Evolutionary conservation across 2,888 invertebrate genomes (phyloP), one percentile per base, ranked within the genome.

Genomic region (Oxycera nigricornis): DNA sequence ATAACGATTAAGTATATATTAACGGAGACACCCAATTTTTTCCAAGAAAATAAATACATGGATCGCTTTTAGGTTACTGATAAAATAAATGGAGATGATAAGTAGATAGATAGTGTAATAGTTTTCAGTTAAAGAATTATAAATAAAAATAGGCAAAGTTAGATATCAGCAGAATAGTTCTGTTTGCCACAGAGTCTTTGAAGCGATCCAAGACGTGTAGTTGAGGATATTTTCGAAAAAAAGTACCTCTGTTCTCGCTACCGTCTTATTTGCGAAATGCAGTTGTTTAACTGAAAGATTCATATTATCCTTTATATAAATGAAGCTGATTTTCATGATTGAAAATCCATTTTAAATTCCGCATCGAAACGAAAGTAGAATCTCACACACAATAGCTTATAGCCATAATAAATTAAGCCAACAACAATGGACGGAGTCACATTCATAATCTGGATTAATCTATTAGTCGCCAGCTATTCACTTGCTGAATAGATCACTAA

Each of bases 401-500:
- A 14, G 6, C 6, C 14, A 46, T 17, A 14, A 46, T 17, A 46
- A 46, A 46, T 17, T n/a, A 46, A 17, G n/a, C 46, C n/a, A 46
- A 46, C 17, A 46, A 46, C 46, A 46, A 46, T 17, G 3, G 17
- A 46, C 17, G 52, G 24, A 55, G 24, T 17, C 22, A 24, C 52
- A 55, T 22, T 55, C 24, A 55, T 55, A 24, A 55, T 22, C 52
- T 22, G 52, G 22, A 55, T 55, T 55, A 55, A 55, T 55, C 20
- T 55, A 9, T 61, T 31, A 4, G n/a, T 61, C 31, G n/a, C n/a
- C 52, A 3, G 20, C 61, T 28, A 28, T 3, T n/a, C 20, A 20
- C 17, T 7, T n/a, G 30, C n/a, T 61, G 61, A 61, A 31, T 31
- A 61, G 31, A 61, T 61, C 30, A 61, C 61, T 61, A 61, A 61